These are phyloP conservation scores for Yponomeuta evonymella DNA, from an alignment of 2,888 invertebrate genomes.

Conservation along the genomic window DNA sequence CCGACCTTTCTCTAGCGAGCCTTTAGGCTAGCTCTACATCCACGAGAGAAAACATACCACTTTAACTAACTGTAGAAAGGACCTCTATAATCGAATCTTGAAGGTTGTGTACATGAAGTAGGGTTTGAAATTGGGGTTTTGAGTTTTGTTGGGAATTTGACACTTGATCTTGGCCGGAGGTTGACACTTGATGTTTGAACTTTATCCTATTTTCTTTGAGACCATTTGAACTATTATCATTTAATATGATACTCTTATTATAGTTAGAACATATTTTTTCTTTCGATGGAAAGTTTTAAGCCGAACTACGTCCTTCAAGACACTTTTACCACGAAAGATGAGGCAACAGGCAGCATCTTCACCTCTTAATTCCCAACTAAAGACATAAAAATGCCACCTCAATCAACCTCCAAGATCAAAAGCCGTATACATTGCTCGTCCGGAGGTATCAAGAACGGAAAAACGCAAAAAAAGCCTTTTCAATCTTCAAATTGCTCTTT, in stretches of 20 bases:
- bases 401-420: slow-evolving; percentile 2
- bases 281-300: too few relatives aligned
- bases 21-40: slow-evolving; percentile 4
- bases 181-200: too few relatives aligned
- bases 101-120: too few relatives aligned
- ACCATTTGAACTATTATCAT: too few relatives aligned
- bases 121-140: too few relatives aligned
- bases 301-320: too few relatives aligned
- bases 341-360: background rate
- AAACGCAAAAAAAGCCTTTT: slow-evolving; percentile 1
- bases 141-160: too few relatives aligned
- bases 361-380: background rate
- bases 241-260: too few relatives aligned
- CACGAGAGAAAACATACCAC: background rate
- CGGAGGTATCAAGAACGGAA: slow-evolving; percentile 9
- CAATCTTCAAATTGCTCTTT: slow-evolving; percentile 13
- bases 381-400: slow-evolving; percentile 3
- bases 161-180: too few relatives aligned
- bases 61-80: background rate
- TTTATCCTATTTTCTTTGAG: too few relatives aligned
- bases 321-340: background rate
- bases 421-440: slow-evolving; percentile 5
- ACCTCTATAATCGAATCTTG: too few relatives aligned
- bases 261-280: too few relatives aligned
- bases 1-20: slow-evolving; percentile 3